A percentile compares a stretch with the other conserved stretches of the same genome.
phyloP scores from a whole-genome alignment of 2,888 invertebrate genomes.

The Euclidia mi region DNA sequence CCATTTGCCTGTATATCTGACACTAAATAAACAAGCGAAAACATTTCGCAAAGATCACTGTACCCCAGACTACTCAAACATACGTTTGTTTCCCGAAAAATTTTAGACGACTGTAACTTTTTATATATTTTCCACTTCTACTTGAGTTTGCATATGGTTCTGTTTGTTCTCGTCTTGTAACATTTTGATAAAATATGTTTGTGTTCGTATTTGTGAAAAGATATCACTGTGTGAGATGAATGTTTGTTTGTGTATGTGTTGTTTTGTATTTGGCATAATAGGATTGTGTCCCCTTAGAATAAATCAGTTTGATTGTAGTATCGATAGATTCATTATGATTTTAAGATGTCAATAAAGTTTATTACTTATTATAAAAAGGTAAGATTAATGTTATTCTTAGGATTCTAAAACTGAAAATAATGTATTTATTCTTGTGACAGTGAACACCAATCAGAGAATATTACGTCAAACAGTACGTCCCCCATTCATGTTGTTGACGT shows the following conservation, averaged over 20 bases:
- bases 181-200: conserved; percentile 14
- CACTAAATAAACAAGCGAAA: conserved; percentile 2
- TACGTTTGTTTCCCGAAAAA: conserved; percentile 3
- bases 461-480: no score
- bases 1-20: not conserved
- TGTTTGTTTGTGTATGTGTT: not conserved
- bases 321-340: no score
- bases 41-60: not conserved
- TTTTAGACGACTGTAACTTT: conserved; percentile 20
- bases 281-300: no score
- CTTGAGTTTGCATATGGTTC: conserved; percentile 20
- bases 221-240: conserved; percentile 2
- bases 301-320: no score
- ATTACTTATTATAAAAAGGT: no score
- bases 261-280: no score
- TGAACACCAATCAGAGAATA: no score
- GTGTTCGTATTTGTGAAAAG: conserved; percentile 1
- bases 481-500: no score
- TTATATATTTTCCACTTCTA: conserved; percentile 24
- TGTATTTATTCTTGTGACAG: no score
- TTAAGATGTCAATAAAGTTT: no score
- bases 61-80: conserved; percentile 5
- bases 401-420: no score
- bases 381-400: no score
- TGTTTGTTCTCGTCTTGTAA: conserved; percentile 11